Evolutionary conservation across 2,113 vertebrate species (phyloP).

Genomic region (Numenius arquata): DNA sequence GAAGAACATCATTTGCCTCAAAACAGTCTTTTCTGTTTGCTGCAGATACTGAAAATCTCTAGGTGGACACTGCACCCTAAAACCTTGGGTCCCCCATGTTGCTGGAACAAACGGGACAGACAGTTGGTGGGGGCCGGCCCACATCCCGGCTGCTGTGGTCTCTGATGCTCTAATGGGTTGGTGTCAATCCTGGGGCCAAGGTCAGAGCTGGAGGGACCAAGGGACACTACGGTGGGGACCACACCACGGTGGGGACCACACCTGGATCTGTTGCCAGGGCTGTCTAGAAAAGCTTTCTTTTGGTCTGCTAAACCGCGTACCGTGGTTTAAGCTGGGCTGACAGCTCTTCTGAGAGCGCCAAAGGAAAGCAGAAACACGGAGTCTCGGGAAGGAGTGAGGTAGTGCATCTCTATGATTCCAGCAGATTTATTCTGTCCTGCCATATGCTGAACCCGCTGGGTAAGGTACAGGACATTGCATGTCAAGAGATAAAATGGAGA

Average conservation of each 20-base stretch:
- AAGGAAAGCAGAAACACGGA: background rate
- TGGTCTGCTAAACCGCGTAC: background rate
- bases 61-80: background rate
- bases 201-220: background rate
- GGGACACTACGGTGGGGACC: background rate
- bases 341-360: background rate
- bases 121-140: background rate
- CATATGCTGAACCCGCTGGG: fast-evolving
- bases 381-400: background rate
- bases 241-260: fast-evolving
- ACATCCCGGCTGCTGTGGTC: background rate
- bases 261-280: background rate
- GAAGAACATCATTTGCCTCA: background rate
- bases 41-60: background rate
- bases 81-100: background rate
- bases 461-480: background rate
- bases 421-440: background rate
- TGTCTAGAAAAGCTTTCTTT: background rate
- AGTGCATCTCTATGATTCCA: background rate
- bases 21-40: background rate
- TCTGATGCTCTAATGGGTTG: background rate
- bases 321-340: background rate
- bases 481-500: background rate
- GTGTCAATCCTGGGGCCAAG: background rate
- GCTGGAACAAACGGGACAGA: background rate